phyloP scores from a whole-genome alignment of 2,888 invertebrate genomes.

The Kuschelorhynchus macadamiae region DNA sequence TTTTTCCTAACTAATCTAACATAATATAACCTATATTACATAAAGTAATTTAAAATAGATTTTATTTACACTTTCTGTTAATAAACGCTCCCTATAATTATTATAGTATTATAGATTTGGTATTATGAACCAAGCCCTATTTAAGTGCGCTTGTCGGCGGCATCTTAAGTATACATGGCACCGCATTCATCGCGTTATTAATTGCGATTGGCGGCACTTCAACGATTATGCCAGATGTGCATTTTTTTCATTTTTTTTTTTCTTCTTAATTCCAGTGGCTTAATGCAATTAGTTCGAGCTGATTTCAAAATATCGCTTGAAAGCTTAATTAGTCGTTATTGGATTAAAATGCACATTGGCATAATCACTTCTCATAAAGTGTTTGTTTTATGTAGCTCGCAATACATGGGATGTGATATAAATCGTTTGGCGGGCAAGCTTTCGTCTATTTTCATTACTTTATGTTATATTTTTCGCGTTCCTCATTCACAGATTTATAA shows the following conservation, averaged over 20 bases:
- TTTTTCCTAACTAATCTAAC: too few species aligned
- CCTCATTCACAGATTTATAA: too few species aligned
- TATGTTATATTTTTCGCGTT: too few species aligned
- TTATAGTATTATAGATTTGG: constrained; percentile 18
- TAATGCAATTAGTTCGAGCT: constrained; percentile 35
- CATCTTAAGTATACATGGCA: constrained; percentile 51
- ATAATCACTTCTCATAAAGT: too few species aligned
- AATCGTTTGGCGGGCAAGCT: too few species aligned
- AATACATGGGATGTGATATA: too few species aligned
- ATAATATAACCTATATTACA: too few species aligned
- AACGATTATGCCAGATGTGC: constrained; percentile 48
- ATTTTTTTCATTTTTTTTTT: constrained; percentile 26
- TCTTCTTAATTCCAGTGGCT: constrained; percentile 39
- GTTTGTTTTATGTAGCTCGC: too few species aligned
- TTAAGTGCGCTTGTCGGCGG: constrained; percentile 34
- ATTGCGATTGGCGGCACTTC: constrained; percentile 54
- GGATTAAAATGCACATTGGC: constrained; percentile 35
- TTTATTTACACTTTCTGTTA: too few species aligned
- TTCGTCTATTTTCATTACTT: too few species aligned
- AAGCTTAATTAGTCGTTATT: constrained; percentile 33
- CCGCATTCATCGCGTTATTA: constrained; percentile 53
- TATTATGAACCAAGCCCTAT: constrained; percentile 22
- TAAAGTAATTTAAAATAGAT: too few species aligned
- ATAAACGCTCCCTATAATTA: too few species aligned
- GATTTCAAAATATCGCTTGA: constrained; percentile 37